Evolutionary conservation across 2,888 invertebrate species (phyloP), one percentile per base, ranked within the genome.

Genomic region (Saturnia pavonia): DNA sequence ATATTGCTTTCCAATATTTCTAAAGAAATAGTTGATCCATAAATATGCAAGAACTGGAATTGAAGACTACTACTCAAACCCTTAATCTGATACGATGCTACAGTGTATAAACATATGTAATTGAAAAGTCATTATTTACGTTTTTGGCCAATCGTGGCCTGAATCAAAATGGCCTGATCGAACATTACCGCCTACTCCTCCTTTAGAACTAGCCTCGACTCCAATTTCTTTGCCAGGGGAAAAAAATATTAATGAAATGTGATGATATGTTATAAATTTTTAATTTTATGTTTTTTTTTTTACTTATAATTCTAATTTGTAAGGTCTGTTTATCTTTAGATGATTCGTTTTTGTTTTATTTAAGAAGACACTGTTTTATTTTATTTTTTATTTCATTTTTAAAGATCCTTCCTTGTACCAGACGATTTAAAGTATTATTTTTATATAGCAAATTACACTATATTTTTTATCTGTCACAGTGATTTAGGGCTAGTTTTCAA

Each of bases 81-180:
- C 16, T 48, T 48, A 19, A 48, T 48, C 7, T 48, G 48, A 48
- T 14, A 16, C 16, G 16, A 2, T 16, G 1, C 48, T 16, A 16
- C 16, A 48, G 14, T 11, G 6, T 16, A 45, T 45, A 16, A 45
- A 16, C 45, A 45, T 6, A n/a, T n/a, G n/a, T n/a, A n/a, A n/a
- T n/a, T n/a, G n/a, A n/a, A n/a, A n/a, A n/a, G n/a, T 14, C 14
- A 14, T 45, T 14, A 16, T 16, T 45, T 45, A 14, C 16, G 1
- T 0, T 45, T 16, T 45, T 45, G 45, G 14, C 45, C 4, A 45
- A 45, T 16, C n/a, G n/a, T n/a, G n/a, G n/a, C n/a, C n/a, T n/a
- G n/a, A n/a, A n/a, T n/a, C n/a, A 42, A 87, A 87, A 76, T 91
- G 90, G 90, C 91, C 91, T 4, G 88, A 90, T 1, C 83, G 83